phyloP scores from a whole-genome alignment of 2,797 vertebrate genomes.

The Heliangelus exortis region DNA sequence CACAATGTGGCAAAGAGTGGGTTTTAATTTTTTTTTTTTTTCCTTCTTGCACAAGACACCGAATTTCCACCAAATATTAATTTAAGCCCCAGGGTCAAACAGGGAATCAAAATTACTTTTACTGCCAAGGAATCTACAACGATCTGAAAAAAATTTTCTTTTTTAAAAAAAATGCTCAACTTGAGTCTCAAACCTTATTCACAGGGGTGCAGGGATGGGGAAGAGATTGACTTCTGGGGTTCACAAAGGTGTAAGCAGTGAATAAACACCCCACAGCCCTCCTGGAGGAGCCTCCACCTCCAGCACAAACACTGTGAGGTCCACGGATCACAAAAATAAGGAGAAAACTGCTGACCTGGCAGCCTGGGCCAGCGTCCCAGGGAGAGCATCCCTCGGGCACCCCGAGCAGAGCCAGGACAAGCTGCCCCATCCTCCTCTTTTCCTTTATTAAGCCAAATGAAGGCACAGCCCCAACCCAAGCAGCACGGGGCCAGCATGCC shows the following conservation, averaged over 20 bases:
- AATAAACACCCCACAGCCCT: fast-evolving
- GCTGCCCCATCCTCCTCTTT: neutral
- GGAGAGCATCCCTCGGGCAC: neutral
- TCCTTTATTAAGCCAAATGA: neutral
- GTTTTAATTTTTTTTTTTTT: neutral
- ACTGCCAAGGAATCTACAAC: neutral
- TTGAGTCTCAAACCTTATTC: neutral
- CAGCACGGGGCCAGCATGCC: neutral
- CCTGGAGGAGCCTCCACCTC: neutral
- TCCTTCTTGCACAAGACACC: neutral
- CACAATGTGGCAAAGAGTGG: too few relatives aligned
- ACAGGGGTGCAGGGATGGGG: neutral
- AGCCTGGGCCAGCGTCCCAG: fast-evolving
- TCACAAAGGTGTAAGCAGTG: neutral
- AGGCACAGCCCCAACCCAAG: neutral
- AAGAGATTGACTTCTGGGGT: neutral
- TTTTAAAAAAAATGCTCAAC: fast-evolving
- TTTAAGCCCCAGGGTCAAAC: neutral
- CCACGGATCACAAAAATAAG: neutral
- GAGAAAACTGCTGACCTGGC: neutral
- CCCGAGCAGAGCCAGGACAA: neutral
- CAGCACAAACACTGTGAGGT: neutral
- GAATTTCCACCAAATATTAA: neutral
- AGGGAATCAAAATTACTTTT: neutral
- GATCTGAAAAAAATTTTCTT: neutral